Percentiles rank a stretch among this genome's conserved stretches.
These are phyloP conservation scores for Columba janthina DNA, from an alignment of 2,113 vertebrate genomes.

Conservation along the genomic window DNA sequence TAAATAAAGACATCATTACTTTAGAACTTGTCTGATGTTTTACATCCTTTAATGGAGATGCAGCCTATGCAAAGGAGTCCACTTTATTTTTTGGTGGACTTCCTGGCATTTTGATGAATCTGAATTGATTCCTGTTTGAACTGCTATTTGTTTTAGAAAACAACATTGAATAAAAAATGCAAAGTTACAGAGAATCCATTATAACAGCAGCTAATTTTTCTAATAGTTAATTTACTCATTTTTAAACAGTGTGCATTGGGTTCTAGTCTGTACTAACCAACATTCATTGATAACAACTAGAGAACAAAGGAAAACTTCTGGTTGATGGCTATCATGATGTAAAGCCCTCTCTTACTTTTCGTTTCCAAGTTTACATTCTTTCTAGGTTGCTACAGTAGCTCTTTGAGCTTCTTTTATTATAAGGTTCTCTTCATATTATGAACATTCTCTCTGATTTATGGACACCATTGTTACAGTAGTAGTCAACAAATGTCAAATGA, in stretches of 20 bases:
- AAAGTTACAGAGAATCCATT: not conserved
- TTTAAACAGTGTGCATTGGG: fast-evolving
- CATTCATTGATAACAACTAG: not conserved
- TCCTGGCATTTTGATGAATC: not conserved
- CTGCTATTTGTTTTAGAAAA: not conserved
- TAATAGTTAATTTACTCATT: not conserved
- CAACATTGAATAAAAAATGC: not conserved
- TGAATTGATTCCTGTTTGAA: not conserved
- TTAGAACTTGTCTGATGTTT: not conserved
- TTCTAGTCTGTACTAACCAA: not conserved
- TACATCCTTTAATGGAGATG: too few species aligned
- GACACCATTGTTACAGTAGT: not conserved
- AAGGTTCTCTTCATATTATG: not conserved
- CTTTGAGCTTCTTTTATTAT: not conserved
- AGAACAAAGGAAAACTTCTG: not conserved
- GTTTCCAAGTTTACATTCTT: not conserved
- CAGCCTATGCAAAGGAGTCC: too few species aligned
- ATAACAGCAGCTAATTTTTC: not conserved
- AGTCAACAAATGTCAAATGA: not conserved
- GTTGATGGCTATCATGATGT: not conserved
- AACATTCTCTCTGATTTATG: not conserved
- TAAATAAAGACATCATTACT: not conserved
- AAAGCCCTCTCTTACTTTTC: not conserved
- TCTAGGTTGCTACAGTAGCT: not conserved
- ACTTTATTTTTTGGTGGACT: too few species aligned